Base-by-base conservation (phyloP, 2,797 vertebrate genomes). In the Buphagus erythrorhynchus region DNA sequence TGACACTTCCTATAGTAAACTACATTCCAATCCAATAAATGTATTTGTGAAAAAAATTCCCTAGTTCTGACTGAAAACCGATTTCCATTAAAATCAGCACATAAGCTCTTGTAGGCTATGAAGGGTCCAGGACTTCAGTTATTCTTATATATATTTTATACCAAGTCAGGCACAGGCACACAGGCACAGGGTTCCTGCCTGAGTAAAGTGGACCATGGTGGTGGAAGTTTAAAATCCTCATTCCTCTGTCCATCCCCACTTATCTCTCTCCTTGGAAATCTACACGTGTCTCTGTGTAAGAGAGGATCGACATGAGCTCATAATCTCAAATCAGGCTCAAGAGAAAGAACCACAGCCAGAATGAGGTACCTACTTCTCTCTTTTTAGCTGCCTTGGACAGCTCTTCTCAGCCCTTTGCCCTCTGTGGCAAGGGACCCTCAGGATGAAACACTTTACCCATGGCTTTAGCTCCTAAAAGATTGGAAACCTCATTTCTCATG, bases 231-330 rank as follows among this genome's bases (percentile, higher is more conserved):
- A 45, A 62, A 63, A 20, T 22, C 2, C 0, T n/a, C 2, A 6
- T 80, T 77, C 33, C 8, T 74, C 67, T 69, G 25, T 19, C 6
- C 6, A 1, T 36, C 21, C 51, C n/a, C 40, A 15, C 7, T 35
- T 43, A 8, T 6, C 33, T 65, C 25, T 26, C 17, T 57, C 3
- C 11, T 40, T 69, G 26, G 58, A 38, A 82, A 69, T 7, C 22
- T 29, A 9, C 0, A 0, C 0, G 2, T 4, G 6, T 48, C 12
- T 58, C 21, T 2, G 0, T 29, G 5, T 26, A 46, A 63, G 6
- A 45, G 7, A 82, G 22, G 6, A 13, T 15, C 2, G 0, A 19
- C 9, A 16, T 10, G 43, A 65, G 9, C 4, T 83, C 42, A 26
- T 31, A 57, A 31, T 2, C 11, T 42, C 45, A 86, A 86, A 72